Percentiles rank a stretch among this genome's conserved stretches.
These are phyloP conservation scores for Corvus cornix DNA, from an alignment of 2,113 vertebrate species.

Conservation along the genomic window DNA sequence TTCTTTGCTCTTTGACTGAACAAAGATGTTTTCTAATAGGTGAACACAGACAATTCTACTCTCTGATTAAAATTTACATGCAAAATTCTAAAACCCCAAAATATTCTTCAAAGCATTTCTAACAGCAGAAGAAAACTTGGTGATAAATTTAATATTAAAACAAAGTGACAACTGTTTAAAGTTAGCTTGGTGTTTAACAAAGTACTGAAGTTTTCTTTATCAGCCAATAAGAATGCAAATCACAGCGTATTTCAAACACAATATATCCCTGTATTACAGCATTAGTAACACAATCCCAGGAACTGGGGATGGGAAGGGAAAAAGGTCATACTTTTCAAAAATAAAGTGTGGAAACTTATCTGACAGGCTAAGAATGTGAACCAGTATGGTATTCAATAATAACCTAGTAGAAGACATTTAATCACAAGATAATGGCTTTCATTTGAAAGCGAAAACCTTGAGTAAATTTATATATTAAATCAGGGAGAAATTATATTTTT, in stretches of 20 bases:
- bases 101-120: neutral
- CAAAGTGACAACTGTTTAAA: neutral
- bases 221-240: neutral
- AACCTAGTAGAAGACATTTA: neutral
- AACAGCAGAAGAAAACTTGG: neutral
- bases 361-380: neutral
- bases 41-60: neutral
- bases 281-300: neutral
- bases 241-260: neutral
- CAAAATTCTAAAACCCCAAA: neutral
- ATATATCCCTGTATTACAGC: neutral
- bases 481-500: neutral
- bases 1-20: neutral
- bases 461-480: neutral
- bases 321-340: neutral
- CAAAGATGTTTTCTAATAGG: neutral
- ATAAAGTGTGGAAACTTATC: neutral
- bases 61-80: neutral
- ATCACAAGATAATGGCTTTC: neutral
- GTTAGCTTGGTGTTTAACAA: neutral
- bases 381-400: neutral
- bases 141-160: neutral
- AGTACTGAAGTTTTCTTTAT: neutral
- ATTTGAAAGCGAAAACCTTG: neutral
- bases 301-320: neutral